Base-by-base conservation (phyloP, 2,797 vertebrate species). In the Mus minutoides region DNA sequence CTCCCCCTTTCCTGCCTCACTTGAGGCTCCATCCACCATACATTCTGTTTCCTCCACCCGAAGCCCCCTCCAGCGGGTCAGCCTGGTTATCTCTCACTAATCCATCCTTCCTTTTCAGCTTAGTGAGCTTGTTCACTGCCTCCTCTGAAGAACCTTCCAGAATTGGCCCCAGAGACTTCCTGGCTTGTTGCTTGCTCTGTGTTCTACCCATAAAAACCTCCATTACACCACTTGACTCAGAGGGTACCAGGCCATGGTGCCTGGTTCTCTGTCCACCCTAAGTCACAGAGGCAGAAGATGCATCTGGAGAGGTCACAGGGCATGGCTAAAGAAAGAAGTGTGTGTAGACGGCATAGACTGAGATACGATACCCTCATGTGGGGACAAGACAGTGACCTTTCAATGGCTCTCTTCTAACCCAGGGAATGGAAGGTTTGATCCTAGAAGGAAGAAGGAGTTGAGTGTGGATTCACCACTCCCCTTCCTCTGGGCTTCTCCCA, bases 41-140 rank as follows among this genome's bases (percentile, higher is more conserved):
- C 19, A 69, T 29, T 26, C 60, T 64, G 84, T 94, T 83, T 73
- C 54, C 52, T 58, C 67, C 52, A 67, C 52, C 40, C 24, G 56
- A 76, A 73, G 67, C 62, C 62, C 87, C 64, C 67, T 52, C 79
- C 3, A 16, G 67, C 85, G 46, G 43, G 76, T 69, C 85, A 93
- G 49, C 56, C 60, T 26, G 26, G 10, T 56, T 58, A 88, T 60
- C 76, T 86, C 90, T 71, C 37, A 29, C 34, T 40, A 62, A 86
- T 82, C 67, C 84, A 85, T 83, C 67, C 37, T 95, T 97, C 60
- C 90, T 94, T 83, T 95, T 85, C 34, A 76, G 78, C 56, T 88
- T 71, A 64, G 77, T 60, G 82, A 93, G 21, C 62, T 16, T 58
- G 43, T 54, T 37, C 6, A 13, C 67, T 79, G 49, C 88, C 29